Conservation (phyloP, 2,113 vertebrate species). For the Sorex araneus region DNA sequence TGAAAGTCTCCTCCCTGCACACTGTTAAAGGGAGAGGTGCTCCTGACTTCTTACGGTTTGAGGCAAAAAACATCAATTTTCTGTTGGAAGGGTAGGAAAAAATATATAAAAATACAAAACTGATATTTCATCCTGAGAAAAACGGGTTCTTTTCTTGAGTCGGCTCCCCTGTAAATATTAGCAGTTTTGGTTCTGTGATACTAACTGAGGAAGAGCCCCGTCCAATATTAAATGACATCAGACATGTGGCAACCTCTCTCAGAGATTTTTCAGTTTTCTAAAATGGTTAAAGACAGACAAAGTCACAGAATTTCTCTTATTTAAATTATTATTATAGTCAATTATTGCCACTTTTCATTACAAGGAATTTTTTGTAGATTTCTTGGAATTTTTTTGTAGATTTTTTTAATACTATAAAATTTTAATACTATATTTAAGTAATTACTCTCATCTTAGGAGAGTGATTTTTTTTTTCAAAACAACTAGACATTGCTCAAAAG, state of each 20-base stretch:
- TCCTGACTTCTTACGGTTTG: constrained; percentile 28
- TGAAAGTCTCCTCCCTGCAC: background rate
- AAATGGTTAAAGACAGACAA: constrained; percentile 1
- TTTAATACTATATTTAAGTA: background rate
- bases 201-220: constrained; percentile 29
- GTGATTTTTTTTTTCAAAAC: constrained; percentile 54
- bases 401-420: background rate
- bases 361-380: constrained; percentile 30
- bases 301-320: constrained; percentile 2
- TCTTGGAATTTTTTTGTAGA: constrained; percentile 34
- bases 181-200: constrained; percentile 49
- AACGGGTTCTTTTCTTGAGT: constrained; percentile 8
- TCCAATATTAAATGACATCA: background rate
- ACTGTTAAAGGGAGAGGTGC: constrained; percentile 16
- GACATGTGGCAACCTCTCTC: constrained; percentile 47
- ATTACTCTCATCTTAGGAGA: background rate
- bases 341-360: background rate
- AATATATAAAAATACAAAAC: constrained; percentile 36
- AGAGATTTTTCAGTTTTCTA: constrained; percentile 52
- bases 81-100: background rate
- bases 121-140: constrained; percentile 50
- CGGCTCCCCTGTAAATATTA: constrained; percentile 53
- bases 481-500: constrained; percentile 42
- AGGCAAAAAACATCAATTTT: constrained; percentile 58
- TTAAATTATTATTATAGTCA: constrained; percentile 43